phyloP scores from a whole-genome alignment of 2,888 invertebrate species.

The Acrobasis consociella region DNA sequence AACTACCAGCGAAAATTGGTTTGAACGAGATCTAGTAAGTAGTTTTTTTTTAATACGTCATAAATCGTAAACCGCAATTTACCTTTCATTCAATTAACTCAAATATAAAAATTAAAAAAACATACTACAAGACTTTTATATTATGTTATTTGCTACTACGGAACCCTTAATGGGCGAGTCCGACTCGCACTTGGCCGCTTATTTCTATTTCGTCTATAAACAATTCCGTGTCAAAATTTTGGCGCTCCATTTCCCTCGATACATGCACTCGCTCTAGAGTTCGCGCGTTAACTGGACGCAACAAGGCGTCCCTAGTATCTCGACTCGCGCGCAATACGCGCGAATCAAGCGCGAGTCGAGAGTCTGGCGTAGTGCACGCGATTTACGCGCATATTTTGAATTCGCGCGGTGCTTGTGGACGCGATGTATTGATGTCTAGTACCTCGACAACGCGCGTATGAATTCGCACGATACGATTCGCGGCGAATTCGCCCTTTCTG shows the following conservation, averaged over 20 bases:
- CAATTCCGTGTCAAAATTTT: constrained; percentile 29
- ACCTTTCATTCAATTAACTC: too few relatives aligned
- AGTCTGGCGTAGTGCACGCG: constrained; percentile 1
- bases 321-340: constrained; percentile 18
- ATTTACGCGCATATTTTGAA: constrained; percentile 1
- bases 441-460: neutral
- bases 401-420: constrained; percentile 5
- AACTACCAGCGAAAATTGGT: too few relatives aligned
- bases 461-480: too few relatives aligned
- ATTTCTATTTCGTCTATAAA: constrained; percentile 31
- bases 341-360: constrained; percentile 1
- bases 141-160: too few relatives aligned
- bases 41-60: too few relatives aligned
- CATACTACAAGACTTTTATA: too few relatives aligned
- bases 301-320: constrained; percentile 27
- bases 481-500: too few relatives aligned
- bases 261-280: constrained; percentile 23
- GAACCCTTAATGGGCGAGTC: too few relatives aligned
- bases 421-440: neutral
- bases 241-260: constrained; percentile 25
- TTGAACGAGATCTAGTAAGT: too few relatives aligned
- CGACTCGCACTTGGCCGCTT: too few relatives aligned
- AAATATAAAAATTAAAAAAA: too few relatives aligned
- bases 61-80: too few relatives aligned
- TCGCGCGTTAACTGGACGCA: constrained; percentile 22